Base-by-base conservation (phyloP, 1,140 invertebrate species). In the Agraylea sexmaculata region DNA sequence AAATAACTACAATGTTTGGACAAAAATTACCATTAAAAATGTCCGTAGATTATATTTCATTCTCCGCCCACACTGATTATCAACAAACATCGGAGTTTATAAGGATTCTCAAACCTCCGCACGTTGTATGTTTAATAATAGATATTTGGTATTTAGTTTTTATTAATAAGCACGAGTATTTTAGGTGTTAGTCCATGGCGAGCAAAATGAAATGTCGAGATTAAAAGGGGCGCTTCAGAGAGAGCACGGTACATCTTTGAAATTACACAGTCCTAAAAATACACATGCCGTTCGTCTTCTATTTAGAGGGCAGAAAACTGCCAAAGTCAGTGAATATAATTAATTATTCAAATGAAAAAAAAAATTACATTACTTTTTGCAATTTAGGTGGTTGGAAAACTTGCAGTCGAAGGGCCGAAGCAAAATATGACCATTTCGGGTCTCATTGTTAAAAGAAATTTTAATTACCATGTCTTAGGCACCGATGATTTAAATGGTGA, bases 41-140 rank as follows among this genome's bases (percentile, higher is more conserved):
- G 84, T 93, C 91, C 1, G 94, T 99, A 0, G 93, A 97, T 63
- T 99, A 99, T 57, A 99, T 99, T 51, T 97, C 92, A 0, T 99
- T 99, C 64, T 98, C 94, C 0, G 96, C 96, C 1, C 96, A 99
- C 57, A 98, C 95, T 0, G 96, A 99, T 64, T 99, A 97, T 62
- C 84, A 95, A 56, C 95, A 99, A 68, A 99, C 95, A 0, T 92
- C 87, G 16, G 93, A 97, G 66, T 99, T 99, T 55, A 88, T 99
- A 43, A 73, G 90, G 20, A 78, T 83, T 23, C 64, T 99, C 11
- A 92, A 90, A 57, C 95, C 96, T 12, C 83, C 89, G 0, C 92
- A 99, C 68, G 87, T 99, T 32, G 88, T 87, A 60, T 66, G 71
- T 68, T 21, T 19, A 7, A 25, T 7, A 25, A 25, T 25, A 6